These are phyloP conservation scores for Drosophila takahashii DNA, from an alignment of 1,140 invertebrate species.

Conservation along the genomic window DNA sequence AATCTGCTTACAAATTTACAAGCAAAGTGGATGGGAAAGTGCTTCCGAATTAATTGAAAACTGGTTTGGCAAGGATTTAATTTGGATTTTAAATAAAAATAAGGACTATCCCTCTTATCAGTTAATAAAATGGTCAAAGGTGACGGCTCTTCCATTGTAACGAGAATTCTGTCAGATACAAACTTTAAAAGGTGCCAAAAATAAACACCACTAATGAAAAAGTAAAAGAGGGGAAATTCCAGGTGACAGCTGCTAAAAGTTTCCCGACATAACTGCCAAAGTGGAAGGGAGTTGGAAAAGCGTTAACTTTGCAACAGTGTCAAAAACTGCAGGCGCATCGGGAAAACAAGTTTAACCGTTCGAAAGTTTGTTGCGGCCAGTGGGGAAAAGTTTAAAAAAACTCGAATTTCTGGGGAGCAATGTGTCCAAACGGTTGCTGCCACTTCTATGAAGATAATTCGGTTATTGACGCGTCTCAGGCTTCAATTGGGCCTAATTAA, in stretches of 20 bases:
- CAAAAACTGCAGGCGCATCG: conserved; percentile 43
- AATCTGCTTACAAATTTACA: conserved; percentile 3
- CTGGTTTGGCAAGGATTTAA: neutral
- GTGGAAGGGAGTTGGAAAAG: conserved; percentile 1
- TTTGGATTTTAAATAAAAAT: neutral
- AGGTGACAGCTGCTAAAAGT: conserved; percentile 39
- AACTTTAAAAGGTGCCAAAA: neutral
- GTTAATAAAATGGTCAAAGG: neutral
- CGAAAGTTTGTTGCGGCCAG: conserved; percentile 26
- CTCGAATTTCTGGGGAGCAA: neutral
- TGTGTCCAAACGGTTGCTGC: too few relatives aligned
- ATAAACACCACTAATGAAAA: conserved; percentile 3
- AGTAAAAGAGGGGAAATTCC: conserved; percentile 1
- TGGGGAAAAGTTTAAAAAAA: conserved; percentile 1
- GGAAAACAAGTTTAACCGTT: conserved; percentile 26
- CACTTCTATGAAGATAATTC: too few relatives aligned
- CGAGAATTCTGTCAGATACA: neutral
- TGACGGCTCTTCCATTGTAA: too few relatives aligned
- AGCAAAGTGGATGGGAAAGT: neutral
- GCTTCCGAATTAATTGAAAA: conserved; percentile 14
- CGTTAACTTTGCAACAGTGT: conserved; percentile 47
- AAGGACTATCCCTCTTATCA: too few relatives aligned
- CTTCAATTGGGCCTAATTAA: too few relatives aligned
- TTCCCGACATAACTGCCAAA: conserved; percentile 24
- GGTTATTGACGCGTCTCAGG: too few relatives aligned